Evolutionary conservation across 2,888 invertebrate genomes (phyloP).

Genomic region (Brenthis daphne): DNA sequence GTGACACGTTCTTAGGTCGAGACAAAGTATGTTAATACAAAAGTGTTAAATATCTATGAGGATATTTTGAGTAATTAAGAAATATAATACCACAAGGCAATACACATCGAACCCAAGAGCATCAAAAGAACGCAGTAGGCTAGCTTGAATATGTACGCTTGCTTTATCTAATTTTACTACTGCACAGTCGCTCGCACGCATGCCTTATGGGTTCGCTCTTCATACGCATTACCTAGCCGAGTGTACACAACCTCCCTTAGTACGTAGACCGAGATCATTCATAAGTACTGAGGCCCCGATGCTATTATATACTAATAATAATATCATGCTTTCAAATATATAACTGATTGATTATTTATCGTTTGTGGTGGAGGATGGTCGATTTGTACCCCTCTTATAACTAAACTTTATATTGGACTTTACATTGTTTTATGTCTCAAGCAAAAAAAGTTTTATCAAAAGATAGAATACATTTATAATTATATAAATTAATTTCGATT

Average conservation of each 20-base stretch:
- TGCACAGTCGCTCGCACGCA: constrained; percentile 37
- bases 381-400: constrained; percentile 14
- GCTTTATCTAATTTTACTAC: constrained; percentile 26
- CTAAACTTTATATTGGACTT: no score
- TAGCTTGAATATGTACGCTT: constrained; percentile 14
- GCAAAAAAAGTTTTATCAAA: no score
- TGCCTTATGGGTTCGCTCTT: constrained; percentile 34
- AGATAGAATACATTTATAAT: no score
- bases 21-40: no score
- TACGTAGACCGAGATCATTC: constrained; percentile 31
- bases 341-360: constrained; percentile 13
- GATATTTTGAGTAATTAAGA: not conserved
- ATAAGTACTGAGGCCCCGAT: constrained; percentile 16
- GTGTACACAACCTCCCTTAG: constrained; percentile 23
- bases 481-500: no score
- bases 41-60: not conserved
- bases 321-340: constrained; percentile 29
- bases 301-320: constrained; percentile 20
- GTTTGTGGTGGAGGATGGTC: constrained; percentile 25
- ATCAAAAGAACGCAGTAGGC: constrained; percentile 9
- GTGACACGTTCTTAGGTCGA: no score
- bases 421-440: no score
- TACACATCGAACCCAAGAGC: constrained; percentile 3
- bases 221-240: constrained; percentile 31
- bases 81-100: not conserved